Conservation (phyloP, 2,797 vertebrate genomes). For the Anas bernieri region DNA sequence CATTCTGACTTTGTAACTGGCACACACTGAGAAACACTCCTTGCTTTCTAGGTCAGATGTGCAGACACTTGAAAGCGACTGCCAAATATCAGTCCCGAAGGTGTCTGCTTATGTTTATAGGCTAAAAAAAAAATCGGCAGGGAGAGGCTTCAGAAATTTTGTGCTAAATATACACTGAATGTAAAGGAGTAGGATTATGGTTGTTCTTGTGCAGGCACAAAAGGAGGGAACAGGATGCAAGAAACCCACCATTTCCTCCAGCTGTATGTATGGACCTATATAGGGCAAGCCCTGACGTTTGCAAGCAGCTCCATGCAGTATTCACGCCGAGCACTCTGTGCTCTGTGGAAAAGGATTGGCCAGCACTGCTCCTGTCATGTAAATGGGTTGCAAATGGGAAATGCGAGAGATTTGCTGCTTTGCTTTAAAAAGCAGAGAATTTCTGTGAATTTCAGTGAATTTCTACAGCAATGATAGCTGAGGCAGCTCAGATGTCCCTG, state of each 20-base stretch:
- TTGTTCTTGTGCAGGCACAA: neutral
- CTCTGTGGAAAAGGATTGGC: neutral
- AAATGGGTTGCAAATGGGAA: neutral
- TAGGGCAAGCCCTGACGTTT: neutral
- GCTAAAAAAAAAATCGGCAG: neutral
- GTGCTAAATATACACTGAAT: neutral
- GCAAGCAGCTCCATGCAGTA: neutral
- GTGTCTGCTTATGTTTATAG: constrained; percentile 26
- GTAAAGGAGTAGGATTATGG: neutral
- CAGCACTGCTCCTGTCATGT: neutral
- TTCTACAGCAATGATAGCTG: neutral
- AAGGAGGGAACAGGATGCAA: neutral
- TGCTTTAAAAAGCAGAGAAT: neutral
- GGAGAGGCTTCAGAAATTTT: neutral
- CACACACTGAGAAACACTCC: neutral
- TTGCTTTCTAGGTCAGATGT: constrained; percentile 60
- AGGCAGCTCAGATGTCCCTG: neutral
- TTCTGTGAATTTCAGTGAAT: neutral
- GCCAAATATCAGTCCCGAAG: constrained; percentile 39
- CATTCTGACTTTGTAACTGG: constrained; percentile 47
- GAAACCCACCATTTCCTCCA: neutral
- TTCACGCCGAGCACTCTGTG: neutral
- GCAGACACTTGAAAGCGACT: constrained; percentile 54
- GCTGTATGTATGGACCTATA: accelerated
- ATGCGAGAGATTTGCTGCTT: neutral